Percentiles rank a stretch among this genome's conserved stretches.
Conservation (phyloP, 2,113 vertebrate genomes). For the Sinosuthora webbiana region DNA sequence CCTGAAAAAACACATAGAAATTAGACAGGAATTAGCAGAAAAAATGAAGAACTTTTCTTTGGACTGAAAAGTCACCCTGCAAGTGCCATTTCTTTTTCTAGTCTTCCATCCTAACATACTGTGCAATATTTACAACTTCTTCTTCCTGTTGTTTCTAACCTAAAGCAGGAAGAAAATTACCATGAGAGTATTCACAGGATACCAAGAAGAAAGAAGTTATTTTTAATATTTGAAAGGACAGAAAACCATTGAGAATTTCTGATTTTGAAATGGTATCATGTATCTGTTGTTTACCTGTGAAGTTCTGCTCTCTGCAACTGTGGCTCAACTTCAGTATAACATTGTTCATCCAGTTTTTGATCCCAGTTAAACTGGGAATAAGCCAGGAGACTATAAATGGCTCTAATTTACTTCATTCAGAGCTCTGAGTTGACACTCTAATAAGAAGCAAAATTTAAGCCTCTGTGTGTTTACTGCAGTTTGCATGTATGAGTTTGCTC, state of each 20-base stretch:
- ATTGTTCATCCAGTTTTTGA: not conserved
- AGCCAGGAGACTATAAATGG: not conserved
- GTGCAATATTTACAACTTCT: not conserved
- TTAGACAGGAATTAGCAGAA: constrained; percentile 82
- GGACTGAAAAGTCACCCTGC: constrained; percentile 57
- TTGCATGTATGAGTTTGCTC: not conserved
- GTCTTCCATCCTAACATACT: not conserved
- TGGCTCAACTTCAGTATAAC: not conserved
- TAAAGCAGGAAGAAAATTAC: not conserved
- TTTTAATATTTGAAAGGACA: not conserved
- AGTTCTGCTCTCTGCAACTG: not conserved
- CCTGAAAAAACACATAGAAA: constrained; percentile 85
- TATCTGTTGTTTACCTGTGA: not conserved
- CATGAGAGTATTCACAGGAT: not conserved
- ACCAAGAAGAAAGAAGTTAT: not conserved
- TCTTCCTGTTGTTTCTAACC: not conserved
- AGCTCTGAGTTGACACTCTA: not conserved
- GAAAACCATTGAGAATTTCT: not conserved
- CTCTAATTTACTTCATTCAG: not conserved
- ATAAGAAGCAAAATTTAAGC: not conserved
- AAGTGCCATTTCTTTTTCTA: not conserved
- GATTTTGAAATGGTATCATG: not conserved
- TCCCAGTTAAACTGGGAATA: not conserved
- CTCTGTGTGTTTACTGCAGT: not conserved
- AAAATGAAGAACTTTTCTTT: constrained; percentile 81